These are phyloP conservation scores for Hyla sarda DNA, from an alignment of 2,113 vertebrate genomes.

Conservation along the genomic window DNA sequence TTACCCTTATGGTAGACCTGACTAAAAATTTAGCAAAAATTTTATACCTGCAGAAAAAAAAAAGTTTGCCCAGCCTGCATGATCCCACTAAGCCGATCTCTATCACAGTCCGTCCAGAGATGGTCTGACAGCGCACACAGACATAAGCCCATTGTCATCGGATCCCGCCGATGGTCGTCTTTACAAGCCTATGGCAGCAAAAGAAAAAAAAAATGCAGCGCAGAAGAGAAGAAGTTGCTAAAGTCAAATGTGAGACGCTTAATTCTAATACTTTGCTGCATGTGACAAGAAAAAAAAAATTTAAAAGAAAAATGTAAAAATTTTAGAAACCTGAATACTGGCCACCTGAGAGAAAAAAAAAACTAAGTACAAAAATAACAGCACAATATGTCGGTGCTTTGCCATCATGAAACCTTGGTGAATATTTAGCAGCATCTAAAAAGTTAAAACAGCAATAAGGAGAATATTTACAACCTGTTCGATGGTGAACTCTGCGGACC, in stretches of 20 bases:
- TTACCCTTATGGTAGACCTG: too few species aligned
- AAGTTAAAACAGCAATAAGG: constrained; percentile 65
- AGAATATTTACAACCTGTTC: constrained; percentile 65
- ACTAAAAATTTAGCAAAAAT: too few species aligned
- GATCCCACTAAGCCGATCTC: not conserved
- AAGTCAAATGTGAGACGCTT: not conserved
- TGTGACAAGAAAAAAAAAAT: not conserved
- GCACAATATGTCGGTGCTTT: not conserved
- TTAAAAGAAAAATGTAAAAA: too few species aligned
- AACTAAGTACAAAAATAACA: constrained; percentile 68
- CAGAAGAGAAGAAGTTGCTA: not conserved
- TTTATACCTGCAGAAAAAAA: too few species aligned
- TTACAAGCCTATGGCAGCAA: not conserved
- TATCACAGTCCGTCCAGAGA: too few species aligned
- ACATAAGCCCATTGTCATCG: not conserved
- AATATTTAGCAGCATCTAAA: constrained; percentile 74
- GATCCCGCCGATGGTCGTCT: not conserved
- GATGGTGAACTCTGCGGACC: constrained; percentile 65
- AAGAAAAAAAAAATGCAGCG: too few species aligned
- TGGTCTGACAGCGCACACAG: too few species aligned
- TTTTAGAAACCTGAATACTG: constrained; percentile 73
- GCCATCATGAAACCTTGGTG: constrained; percentile 66
- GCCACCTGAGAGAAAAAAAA: constrained; percentile 69
- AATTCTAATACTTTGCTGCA: not conserved
- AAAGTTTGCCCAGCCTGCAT: too few species aligned